phyloP scores from a whole-genome alignment of 2,888 invertebrate genomes.

The Flabesymbios commensalis region DNA sequence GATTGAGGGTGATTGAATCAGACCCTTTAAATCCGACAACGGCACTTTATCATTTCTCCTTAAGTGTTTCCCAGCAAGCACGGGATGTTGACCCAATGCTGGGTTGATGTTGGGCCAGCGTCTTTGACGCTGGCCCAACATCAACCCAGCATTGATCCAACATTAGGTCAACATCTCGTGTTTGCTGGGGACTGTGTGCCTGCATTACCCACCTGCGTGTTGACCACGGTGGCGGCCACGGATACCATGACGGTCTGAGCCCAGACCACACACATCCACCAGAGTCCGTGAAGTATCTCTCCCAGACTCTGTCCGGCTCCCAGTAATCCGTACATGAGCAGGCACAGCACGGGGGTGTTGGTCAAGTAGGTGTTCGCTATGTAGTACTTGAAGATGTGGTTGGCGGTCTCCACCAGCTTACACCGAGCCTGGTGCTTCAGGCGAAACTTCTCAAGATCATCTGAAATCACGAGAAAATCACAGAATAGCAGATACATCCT shows the following conservation, averaged over 20 bases:
- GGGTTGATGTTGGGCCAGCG: too few relatives aligned
- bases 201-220: slow-evolving; percentile 30
- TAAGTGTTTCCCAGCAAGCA: not conserved
- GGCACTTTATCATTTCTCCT: not conserved
- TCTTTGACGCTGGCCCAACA: too few relatives aligned
- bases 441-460: slow-evolving; percentile 38
- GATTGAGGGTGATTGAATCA: too few relatives aligned
- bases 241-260: slow-evolving; percentile 23
- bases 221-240: slow-evolving; percentile 23
- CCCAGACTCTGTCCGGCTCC: not conserved
- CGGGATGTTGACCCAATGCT: too few relatives aligned
- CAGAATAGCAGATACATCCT: too few relatives aligned
- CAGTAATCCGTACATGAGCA: slow-evolving; percentile 20
- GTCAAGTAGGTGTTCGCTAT: slow-evolving; percentile 33
- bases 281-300: slow-evolving; percentile 6
- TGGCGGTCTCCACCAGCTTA: slow-evolving; percentile 25
- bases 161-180: too few relatives aligned
- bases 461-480: too few relatives aligned
- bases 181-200: not conserved
- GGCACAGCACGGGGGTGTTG: slow-evolving; percentile 25
- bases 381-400: slow-evolving; percentile 24
- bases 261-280: slow-evolving; percentile 17
- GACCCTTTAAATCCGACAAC: not conserved
- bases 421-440: slow-evolving; percentile 40
- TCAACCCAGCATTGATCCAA: too few relatives aligned